Evolutionary conservation across 2,113 vertebrate genomes (phyloP), one percentile per base, ranked within the genome.

Genomic region (Trochalopteron elliotii): DNA sequence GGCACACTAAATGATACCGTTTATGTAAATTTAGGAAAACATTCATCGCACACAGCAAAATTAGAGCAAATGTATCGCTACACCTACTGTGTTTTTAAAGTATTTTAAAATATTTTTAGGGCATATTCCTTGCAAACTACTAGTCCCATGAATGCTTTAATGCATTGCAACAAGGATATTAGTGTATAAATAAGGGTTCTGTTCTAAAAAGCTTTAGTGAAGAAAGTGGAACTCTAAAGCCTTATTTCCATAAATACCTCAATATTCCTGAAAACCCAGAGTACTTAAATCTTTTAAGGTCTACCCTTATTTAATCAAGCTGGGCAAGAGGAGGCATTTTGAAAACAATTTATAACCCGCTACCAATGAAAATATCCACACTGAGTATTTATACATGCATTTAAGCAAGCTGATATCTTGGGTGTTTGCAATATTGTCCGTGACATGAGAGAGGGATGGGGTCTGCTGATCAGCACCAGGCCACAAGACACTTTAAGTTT

Each of bases 191-290:
- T 33, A 75, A 40, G 10, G 6, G 21, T 52, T 80, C 20, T 3
- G 15, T 13, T 87, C 23, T 71, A 85, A 67, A 87, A 76, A 79
- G 57, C 49, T 64, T 69, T 64, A 50, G 37, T 35, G n/a, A 70
- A n/a, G 77, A 53, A 94, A 85, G 61, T 40, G 27, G 50, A 82
- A 16, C 11, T 75, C 68, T 82, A 67, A 91, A 93, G 28, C 23
- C 31, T 84, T 53, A 28, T 23, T 27, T 75, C 61, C 52, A 24
- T 56, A 83, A 91, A 82, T 23, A 39, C 70, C 77, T 87, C 37
- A 44, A 20, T 56, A 72, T 33, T 89, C 53, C 37, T 49, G 74
- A 83, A 87, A 94, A 76, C 23, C 39, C 67, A 19, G 20, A 35
- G 25, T 57, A 21, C 30, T 68, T 75, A 77, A 89, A 68, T 71